These are phyloP conservation scores for Saturnia pavonia DNA, from an alignment of 2,888 invertebrate genomes.

Conservation along the genomic window DNA sequence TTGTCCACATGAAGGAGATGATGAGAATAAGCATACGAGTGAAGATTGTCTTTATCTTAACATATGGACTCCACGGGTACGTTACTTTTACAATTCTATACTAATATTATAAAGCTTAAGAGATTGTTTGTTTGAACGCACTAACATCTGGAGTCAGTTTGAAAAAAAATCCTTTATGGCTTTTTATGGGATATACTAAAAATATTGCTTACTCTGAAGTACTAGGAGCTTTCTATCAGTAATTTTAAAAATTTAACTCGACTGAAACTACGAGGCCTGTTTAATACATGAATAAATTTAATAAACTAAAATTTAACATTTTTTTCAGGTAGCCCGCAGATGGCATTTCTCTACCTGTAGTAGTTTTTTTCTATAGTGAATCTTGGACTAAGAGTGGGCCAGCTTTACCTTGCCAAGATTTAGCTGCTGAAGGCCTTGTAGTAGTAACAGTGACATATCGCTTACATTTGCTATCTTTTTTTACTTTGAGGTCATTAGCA, in stretches of 20 bases:
- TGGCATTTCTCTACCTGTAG: constrained; percentile 83
- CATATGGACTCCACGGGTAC: constrained; percentile 92
- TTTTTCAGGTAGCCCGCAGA: constrained; percentile 72
- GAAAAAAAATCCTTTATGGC: too few relatives aligned
- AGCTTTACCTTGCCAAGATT: constrained; percentile 85
- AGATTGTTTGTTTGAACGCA: too few relatives aligned
- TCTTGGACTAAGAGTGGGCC: constrained; percentile 80
- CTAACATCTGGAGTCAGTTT: too few relatives aligned
- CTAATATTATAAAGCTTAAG: too few relatives aligned
- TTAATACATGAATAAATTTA: neutral
- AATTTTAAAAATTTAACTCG: too few relatives aligned
- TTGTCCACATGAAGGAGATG: constrained; percentile 82
- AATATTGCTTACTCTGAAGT: too few relatives aligned
- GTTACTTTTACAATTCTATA: constrained; percentile 18
- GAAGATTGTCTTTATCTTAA: constrained; percentile 96
- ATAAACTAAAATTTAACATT: neutral
- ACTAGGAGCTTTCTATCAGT: too few relatives aligned
- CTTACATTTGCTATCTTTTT: constrained; percentile 86
- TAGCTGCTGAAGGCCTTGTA: constrained; percentile 86
- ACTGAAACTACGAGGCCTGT: too few relatives aligned
- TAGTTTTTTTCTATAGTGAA: constrained; percentile 86
- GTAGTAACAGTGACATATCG: constrained; percentile 87
- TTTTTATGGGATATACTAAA: too few relatives aligned
- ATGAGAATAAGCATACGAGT: constrained; percentile 57
- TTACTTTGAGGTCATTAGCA: constrained; percentile 77